Evolutionary conservation across 2,888 invertebrate species (phyloP), one percentile per base, ranked within the genome.

Genomic region (Escarpia spicata): DNA sequence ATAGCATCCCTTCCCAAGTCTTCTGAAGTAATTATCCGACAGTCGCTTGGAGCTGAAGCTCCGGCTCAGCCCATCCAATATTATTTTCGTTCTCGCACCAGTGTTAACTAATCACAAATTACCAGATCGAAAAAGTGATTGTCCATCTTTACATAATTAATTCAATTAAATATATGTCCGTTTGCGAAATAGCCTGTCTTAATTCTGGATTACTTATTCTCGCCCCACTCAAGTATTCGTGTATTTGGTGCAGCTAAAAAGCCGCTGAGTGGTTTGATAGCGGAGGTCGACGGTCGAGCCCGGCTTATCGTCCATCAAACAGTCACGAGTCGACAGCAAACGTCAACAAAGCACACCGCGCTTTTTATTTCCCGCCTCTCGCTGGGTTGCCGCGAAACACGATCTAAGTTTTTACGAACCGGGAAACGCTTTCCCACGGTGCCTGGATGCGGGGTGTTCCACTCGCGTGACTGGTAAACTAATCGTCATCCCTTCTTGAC

Each of bases 281-380:
- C 26, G 75, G n/a, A 75, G 75, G 75, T 75, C 75, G 75, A 26
- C 75, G 19, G 75, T 2, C 26, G 19, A 75, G 75, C 15, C 75
- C 75, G n/a, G 75, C 75, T 75, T 75, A 75, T 75, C 75, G 75
- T 75, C 75, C 75, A 75, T 75, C 75, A 75, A 75, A 75, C 75
- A 75, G 75, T 75, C 75, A 75, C 75, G 75, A 75, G 75, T 75
- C 75, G 75, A 75, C 75, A 75, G 75, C 75, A 75, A 75, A 75
- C 75, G 75, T 75, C 75, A 75, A 75, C 75, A 75, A 75, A 75
- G 75, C 75, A 15, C 75, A 75, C 75, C 75, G 75, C 75, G 19
- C 75, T 75, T 75, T 75, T 75, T 75, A 75, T 75, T 75, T 75
- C 75, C 75, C 75, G 75, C 75, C 75, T 75, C 75, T 75, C 75